phyloP scores from a whole-genome alignment of 1,140 invertebrate species.

The Tribolium castaneum region DNA sequence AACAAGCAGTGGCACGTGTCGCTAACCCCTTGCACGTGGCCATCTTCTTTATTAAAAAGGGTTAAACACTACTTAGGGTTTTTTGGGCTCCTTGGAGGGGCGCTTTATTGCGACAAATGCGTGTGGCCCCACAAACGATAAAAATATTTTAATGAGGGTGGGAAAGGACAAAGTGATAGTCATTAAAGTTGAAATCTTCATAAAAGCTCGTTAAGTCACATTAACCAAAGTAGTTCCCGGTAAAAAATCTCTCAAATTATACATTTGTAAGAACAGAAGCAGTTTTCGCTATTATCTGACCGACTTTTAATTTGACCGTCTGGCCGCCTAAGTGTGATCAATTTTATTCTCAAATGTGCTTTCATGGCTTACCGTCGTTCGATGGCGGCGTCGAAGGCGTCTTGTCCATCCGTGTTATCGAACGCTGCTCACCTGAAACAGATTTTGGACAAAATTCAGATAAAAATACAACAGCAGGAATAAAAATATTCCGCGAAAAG shows the following conservation, averaged over 20 bases:
- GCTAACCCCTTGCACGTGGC: slow-evolving; percentile 55
- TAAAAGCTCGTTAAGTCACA: slow-evolving; percentile 41
- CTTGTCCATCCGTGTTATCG: slow-evolving; percentile 59
- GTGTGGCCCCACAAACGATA: slow-evolving; percentile 13
- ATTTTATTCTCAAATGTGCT: slow-evolving; percentile 9
- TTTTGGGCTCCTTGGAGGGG: slow-evolving; percentile 54
- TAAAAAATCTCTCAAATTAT: slow-evolving; percentile 47
- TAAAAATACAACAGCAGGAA: background rate
- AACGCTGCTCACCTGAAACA: slow-evolving; percentile 60
- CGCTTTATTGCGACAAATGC: slow-evolving; percentile 49
- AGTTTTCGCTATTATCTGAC: slow-evolving; percentile 41
- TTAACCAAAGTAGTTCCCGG: slow-evolving; percentile 39
- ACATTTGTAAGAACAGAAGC: slow-evolving; percentile 48
- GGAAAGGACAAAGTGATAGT: slow-evolving; percentile 22
- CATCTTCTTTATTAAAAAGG: slow-evolving; percentile 60
- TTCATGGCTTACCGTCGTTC: slow-evolving; percentile 59
- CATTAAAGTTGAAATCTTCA: slow-evolving; percentile 37
- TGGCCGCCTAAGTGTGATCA: slow-evolving; percentile 22
- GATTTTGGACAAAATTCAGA: background rate
- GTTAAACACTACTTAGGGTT: slow-evolving; percentile 59
- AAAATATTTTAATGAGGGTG: slow-evolving; percentile 41
- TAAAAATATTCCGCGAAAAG: background rate
- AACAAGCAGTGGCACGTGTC: slow-evolving; percentile 58
- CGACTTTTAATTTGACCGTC: slow-evolving; percentile 24
- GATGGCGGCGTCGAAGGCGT: slow-evolving; percentile 62